Base-by-base conservation (phyloP, 1,140 invertebrate species). In the Heliconius himera region DNA sequence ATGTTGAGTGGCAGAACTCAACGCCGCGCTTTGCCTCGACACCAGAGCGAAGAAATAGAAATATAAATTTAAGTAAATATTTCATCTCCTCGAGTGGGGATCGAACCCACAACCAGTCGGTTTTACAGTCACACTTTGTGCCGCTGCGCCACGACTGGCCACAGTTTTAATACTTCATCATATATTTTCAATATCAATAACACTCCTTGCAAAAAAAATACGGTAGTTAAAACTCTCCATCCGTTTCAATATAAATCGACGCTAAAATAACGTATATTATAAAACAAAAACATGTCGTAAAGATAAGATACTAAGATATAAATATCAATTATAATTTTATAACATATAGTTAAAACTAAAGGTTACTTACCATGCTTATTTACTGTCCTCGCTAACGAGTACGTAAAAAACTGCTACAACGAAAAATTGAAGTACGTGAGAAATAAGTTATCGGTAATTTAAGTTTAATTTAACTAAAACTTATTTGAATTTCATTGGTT, bases 291-390 rank as follows among this genome's bases (percentile, higher is more conserved):
- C 60, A 29, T 66, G 11, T n/a, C 60, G 13, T 66, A 66, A 66
- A 66, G 60, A 66, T 66, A 29, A 66, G 60, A 66, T 66, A 66
- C 22, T 66, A 66, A 66, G 16, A 66, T 66, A 66, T 66, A 66
- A 66, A 29, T 66, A 66, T 66, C 60, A 66, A 66, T 29, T 29
- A 66, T 6, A 66, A 29, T 66, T 66, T 66, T 66, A 66, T n/a
- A 29, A 66, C 22, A 66, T 66, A 26, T 13, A 66, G 26, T 66
- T 66, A 66, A 16, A 16, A 66, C 26, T 66, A 66, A 66, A 66
- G 26, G 60, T 66, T 29, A 13, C 41, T 16, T 46, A 29, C 60
- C 22, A 66, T 29, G 26, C 11, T 29, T 29, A 29, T 66, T 66
- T 66, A 66, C 26, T 1, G 22, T 66, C 60, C 11, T 26, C 60